Conservation (phyloP, 2,888 invertebrate genomes). For the Ormia ochracea region DNA sequence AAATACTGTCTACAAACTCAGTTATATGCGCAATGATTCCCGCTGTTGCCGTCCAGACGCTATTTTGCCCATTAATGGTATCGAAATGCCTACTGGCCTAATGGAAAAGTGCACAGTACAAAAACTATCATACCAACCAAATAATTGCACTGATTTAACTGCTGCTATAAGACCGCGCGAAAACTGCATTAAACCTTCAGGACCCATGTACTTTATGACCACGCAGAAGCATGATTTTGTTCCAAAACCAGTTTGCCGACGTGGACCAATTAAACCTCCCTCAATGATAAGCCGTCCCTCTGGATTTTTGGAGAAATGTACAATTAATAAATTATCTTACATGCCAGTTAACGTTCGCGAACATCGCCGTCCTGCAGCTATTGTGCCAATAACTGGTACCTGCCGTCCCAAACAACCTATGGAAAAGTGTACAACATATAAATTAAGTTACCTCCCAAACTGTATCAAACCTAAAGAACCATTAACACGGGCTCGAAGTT, state of each 20-base stretch:
- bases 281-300: conserved; percentile 69
- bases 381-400: conserved; percentile 72
- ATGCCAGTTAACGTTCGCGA: conserved; percentile 73
- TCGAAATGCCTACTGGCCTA: conserved; percentile 68
- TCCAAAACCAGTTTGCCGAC: conserved; percentile 79
- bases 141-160: conserved; percentile 79
- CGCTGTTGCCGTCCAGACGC: conserved; percentile 68
- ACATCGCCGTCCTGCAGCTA: conserved; percentile 66
- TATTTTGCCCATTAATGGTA: conserved; percentile 69
- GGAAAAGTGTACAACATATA: conserved; percentile 78
- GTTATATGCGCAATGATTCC: conserved; percentile 71
- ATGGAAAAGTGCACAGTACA: conserved; percentile 74
- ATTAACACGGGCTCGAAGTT: conserved; percentile 71
- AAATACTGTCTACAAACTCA: conserved; percentile 73
- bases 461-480: conserved; percentile 73
- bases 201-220: conserved; percentile 84
- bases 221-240: conserved; percentile 86
- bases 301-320: conserved; percentile 72
- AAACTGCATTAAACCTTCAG: conserved; percentile 80
- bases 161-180: conserved; percentile 80
- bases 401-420: conserved; percentile 68
- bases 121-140: conserved; percentile 80
- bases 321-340: conserved; percentile 74
- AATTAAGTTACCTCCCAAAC: conserved; percentile 79
- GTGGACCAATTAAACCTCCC: conserved; percentile 68